Percentiles rank a stretch among this genome's conserved stretches.
These are phyloP conservation scores for Coturnix japonica DNA, from an alignment of 2,113 vertebrate species.

Conservation along the genomic window DNA sequence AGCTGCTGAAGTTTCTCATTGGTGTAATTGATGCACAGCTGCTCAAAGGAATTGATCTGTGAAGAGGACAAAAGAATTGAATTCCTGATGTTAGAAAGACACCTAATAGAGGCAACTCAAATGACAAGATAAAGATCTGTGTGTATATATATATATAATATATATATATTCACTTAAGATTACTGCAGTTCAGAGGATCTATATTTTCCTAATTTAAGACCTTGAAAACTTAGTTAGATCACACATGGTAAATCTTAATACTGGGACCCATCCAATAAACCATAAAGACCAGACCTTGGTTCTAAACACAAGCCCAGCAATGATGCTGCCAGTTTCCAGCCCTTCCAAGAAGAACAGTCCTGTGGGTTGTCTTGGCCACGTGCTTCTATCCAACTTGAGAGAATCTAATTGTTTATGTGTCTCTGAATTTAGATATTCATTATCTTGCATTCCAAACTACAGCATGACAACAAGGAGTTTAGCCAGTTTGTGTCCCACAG, in stretches of 20 bases:
- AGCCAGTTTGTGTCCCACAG: background rate
- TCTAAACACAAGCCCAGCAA: background rate
- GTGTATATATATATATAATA: background rate
- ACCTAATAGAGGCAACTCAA: background rate
- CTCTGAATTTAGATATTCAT: background rate
- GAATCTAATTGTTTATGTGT: background rate
- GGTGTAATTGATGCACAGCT: conserved; percentile 98
- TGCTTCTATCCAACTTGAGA: background rate
- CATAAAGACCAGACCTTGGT: background rate
- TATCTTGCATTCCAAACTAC: background rate
- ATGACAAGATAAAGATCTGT: background rate
- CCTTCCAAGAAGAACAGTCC: background rate
- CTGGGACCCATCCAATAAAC: background rate
- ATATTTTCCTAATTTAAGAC: background rate
- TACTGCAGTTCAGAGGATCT: background rate
- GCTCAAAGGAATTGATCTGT: conserved; percentile 96
- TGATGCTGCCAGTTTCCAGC: background rate
- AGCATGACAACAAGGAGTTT: background rate
- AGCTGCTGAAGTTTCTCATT: conserved; percentile 98
- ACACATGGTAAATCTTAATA: background rate
- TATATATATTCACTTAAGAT: background rate
- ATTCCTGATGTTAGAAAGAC: background rate
- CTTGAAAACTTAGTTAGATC: background rate
- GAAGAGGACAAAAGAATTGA: background rate
- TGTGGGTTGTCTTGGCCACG: fast-evolving